Evolutionary conservation across 2,797 vertebrate species (phyloP).

Genomic region (Parauchenoglanis ngamensis): DNA sequence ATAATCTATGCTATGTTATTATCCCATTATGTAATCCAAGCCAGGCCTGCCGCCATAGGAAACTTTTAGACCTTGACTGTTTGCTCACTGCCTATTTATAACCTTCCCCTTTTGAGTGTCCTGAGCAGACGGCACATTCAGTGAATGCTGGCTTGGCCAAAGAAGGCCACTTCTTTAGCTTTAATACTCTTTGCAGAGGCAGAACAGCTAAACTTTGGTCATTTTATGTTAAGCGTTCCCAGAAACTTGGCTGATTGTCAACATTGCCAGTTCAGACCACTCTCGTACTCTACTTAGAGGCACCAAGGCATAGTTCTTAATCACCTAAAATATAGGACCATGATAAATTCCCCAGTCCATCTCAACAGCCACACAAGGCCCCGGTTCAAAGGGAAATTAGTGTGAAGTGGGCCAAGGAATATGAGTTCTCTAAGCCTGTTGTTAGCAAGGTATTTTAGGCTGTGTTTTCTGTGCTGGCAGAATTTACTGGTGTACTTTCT

Average conservation of each 20-base stretch:
- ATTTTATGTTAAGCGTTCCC: slow-evolving; percentile 52
- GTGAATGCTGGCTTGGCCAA: slow-evolving; percentile 52
- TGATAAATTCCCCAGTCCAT: slow-evolving; percentile 13
- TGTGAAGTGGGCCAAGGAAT: slow-evolving; percentile 41
- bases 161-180: slow-evolving; percentile 52
- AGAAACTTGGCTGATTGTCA: slow-evolving; percentile 43
- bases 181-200: slow-evolving; percentile 67
- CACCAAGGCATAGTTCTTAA: slow-evolving; percentile 15
- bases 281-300: background rate
- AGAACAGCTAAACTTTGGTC: slow-evolving; percentile 43
- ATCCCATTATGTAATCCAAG: slow-evolving; percentile 76
- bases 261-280: slow-evolving; percentile 31
- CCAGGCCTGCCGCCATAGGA: slow-evolving; percentile 68
- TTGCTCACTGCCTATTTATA: slow-evolving; percentile 79
- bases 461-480: slow-evolving; percentile 16
- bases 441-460: slow-evolving; percentile 50
- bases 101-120: slow-evolving; percentile 67
- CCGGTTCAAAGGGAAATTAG: slow-evolving; percentile 42
- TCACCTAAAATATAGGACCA: slow-evolving; percentile 18
- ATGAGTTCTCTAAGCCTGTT: slow-evolving; percentile 46
- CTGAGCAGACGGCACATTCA: slow-evolving; percentile 73
- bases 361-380: slow-evolving; percentile 61
- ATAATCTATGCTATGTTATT: slow-evolving; percentile 71
- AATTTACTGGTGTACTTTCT: slow-evolving; percentile 14
- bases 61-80: slow-evolving; percentile 74